Conservation (phyloP, 2,797 vertebrate species). For the Onychomys torridus region DNA sequence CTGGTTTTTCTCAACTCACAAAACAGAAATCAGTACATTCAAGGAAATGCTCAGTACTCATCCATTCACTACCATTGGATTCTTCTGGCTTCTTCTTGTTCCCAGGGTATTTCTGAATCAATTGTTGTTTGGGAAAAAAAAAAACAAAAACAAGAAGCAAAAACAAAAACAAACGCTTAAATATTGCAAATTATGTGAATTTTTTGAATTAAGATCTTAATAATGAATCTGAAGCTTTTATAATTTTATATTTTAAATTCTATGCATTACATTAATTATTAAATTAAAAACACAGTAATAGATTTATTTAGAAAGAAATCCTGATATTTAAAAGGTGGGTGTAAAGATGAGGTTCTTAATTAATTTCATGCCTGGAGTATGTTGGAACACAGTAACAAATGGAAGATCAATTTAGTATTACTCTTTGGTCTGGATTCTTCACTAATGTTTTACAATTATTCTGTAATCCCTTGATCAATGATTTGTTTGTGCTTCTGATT, state of each 20-base stretch:
- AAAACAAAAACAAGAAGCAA: neutral
- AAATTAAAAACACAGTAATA: neutral
- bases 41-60: neutral
- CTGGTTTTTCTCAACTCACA: neutral
- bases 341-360: neutral
- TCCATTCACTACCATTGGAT: neutral
- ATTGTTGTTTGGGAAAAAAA: neutral
- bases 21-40: neutral
- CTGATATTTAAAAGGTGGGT: neutral
- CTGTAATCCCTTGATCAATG: constrained; percentile 5
- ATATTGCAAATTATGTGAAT: neutral
- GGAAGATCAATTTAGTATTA: neutral
- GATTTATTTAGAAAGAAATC: neutral
- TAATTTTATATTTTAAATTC: constrained; percentile 26
- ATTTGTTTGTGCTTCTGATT: constrained; percentile 32
- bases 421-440: constrained; percentile 38
- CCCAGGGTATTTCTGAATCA: neutral
- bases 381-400: neutral
- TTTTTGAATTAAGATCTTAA: constrained; percentile 25
- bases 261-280: neutral
- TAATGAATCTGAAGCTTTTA: neutral
- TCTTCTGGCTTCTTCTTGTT: neutral
- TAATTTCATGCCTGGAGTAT: neutral
- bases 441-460: constrained; percentile 38
- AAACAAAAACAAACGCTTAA: neutral